Conservation (phyloP, 2,888 invertebrate genomes). For the Anoplius nigerrimus region DNA sequence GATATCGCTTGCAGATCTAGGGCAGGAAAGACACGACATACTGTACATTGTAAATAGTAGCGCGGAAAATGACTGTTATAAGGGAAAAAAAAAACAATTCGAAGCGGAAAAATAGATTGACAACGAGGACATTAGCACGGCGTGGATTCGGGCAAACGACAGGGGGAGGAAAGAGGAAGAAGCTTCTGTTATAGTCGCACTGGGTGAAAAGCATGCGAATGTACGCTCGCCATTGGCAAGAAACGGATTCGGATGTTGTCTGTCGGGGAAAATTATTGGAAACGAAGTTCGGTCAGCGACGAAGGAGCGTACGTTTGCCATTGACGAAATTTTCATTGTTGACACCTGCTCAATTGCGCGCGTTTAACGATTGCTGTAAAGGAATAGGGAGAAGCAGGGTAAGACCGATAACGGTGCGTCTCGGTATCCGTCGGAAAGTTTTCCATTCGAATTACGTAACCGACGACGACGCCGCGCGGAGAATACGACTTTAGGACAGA, state of each 20-base stretch:
- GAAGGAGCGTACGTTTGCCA: not conserved
- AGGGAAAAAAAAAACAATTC: not conserved
- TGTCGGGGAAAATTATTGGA: too few relatives aligned
- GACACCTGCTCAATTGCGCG: too few relatives aligned
- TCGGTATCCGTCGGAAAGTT: too few relatives aligned
- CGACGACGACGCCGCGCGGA: not conserved
- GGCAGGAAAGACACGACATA: slow-evolving; percentile 65
- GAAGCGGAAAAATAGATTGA: not conserved
- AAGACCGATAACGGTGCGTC: too few relatives aligned
- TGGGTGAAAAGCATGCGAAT: not conserved
- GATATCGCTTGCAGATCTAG: slow-evolving; percentile 56
- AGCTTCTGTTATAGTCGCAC: not conserved
- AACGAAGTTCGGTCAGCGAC: too few relatives aligned
- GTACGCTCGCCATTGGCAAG: not conserved
- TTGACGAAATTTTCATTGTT: too few relatives aligned
- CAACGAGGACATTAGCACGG: too few relatives aligned
- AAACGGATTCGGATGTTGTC: too few relatives aligned
- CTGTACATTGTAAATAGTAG: slow-evolving; percentile 75
- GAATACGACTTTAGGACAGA: not conserved
- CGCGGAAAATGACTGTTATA: slow-evolving; percentile 38
- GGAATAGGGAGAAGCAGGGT: too few relatives aligned
- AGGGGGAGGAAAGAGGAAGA: not conserved
- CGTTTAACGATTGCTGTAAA: too few relatives aligned
- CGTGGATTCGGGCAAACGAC: not conserved
- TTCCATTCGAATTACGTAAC: too few relatives aligned